Evolutionary conservation across 1,140 invertebrate species (phyloP), one percentile per base, ranked within the genome.

Genomic region (Pseudomyrmex concolor): DNA sequence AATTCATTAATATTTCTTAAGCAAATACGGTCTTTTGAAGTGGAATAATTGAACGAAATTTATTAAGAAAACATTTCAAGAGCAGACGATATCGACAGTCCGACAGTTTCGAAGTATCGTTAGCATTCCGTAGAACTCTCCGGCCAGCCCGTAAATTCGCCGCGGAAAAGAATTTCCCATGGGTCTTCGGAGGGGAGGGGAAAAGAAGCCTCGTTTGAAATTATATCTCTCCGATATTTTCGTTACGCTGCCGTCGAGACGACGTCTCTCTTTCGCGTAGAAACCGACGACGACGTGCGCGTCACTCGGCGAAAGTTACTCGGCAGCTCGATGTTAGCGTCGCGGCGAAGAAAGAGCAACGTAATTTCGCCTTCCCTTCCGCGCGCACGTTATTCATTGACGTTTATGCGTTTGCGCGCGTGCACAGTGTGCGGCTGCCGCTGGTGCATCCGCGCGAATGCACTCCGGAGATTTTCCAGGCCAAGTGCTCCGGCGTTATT

Each of bases 391-490:
- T 22, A 51, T 84, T 22, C 59, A 70, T 70, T 60, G 50, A 82
- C 64, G 9, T 83, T 67, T 78, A 82, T 59, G 66, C 66, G 54
- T 85, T 71, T 57, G 59, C 17, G n/a, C 43, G 51, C 45, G 19
- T 12, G 34, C 15, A 19, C 43, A 43, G 50, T 51, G 55, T 48
- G 9, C 50, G 64, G 10, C 43, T 74, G 70, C 66, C 10, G 51
- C 19, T 12, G 4, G 51, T n/a, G 55, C 50, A 72, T 76, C 54
- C 73, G 45, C 45, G 63, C 55, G 85, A 86, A 80, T 66, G 54
- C 70, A 78, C 64, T 66, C 48, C 64, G 54, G 64, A 87, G 86
- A 88, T 85, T 88, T 88, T 85, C 83, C 87, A 71, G 71, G 82
- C 71, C 73, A 82, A 87, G 77, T 85, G 82, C 74, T 55, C 25